These are phyloP conservation scores for Brienomyrus longianalis DNA, from an alignment of 2,113 vertebrate genomes.

Conservation along the genomic window DNA sequence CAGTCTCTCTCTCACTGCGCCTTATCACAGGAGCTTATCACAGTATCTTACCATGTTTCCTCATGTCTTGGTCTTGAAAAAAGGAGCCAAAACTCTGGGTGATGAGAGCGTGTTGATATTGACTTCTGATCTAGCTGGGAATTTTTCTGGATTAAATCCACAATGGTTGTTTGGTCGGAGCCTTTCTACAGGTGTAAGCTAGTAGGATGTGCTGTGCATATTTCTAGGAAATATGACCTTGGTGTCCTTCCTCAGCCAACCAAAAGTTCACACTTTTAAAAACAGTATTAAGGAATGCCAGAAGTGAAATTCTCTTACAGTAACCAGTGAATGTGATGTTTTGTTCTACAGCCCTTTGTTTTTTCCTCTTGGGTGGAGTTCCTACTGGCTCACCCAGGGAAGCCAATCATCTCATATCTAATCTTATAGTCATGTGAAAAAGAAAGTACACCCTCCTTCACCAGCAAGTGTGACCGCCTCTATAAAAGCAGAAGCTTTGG, in stretches of 20 bases:
- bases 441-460: no score
- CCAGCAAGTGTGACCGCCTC: no score
- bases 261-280: background rate
- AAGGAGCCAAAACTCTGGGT: constrained; percentile 6
- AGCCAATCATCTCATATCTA: background rate
- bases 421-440: background rate
- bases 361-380: background rate
- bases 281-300: background rate
- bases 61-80: background rate
- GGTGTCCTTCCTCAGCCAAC: background rate
- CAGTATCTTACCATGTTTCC: background rate
- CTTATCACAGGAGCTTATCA: constrained; percentile 10
- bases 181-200: background rate
- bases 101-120: background rate
- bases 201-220: background rate
- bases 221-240: background rate
- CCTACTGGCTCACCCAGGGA: background rate
- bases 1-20: constrained; percentile 11
- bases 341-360: background rate
- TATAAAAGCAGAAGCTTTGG: background rate
- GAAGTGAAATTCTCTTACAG: background rate
- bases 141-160: background rate
- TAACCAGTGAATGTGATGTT: background rate
- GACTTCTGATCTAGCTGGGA: background rate
- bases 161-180: background rate